These are phyloP conservation scores for Catharus minimus DNA, from an alignment of 2,113 vertebrate species.

Conservation along the genomic window DNA sequence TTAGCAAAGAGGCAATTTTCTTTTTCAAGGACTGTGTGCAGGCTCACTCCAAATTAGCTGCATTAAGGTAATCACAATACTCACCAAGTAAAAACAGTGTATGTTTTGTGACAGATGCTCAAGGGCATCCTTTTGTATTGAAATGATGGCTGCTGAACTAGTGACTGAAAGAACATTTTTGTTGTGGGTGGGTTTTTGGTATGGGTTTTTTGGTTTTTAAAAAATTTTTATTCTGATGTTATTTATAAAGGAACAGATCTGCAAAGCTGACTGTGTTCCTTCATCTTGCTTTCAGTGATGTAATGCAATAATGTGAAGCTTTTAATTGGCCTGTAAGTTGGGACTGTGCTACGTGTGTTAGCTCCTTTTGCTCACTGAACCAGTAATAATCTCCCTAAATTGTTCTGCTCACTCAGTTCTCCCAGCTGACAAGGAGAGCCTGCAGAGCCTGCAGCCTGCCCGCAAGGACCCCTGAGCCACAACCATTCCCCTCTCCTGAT, in stretches of 20 bases:
- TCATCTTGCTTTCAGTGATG: background rate
- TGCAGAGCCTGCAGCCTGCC: background rate
- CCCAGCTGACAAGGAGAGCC: background rate
- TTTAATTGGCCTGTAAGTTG: background rate
- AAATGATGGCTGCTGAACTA: background rate
- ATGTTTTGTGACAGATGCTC: background rate
- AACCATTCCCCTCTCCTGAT: background rate
- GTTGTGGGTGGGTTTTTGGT: background rate
- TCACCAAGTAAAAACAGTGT: background rate
- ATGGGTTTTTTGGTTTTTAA: background rate
- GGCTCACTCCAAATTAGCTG: background rate
- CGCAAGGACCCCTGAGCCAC: fast-evolving
- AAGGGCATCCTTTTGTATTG: background rate
- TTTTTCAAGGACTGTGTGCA: background rate
- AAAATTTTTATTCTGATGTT: background rate
- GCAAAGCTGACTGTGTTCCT: background rate
- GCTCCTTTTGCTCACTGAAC: background rate
- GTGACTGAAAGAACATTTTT: background rate
- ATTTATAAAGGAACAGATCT: background rate
- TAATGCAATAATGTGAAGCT: background rate
- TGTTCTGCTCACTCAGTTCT: background rate
- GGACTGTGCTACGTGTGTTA: fast-evolving
- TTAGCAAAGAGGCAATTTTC: background rate
- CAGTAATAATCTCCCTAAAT: background rate
- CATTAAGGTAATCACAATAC: background rate